Percentiles rank a stretch among this genome's conserved stretches.
These are phyloP conservation scores for Rallus crepitans DNA, from an alignment of 2,797 vertebrate genomes.

Conservation along the genomic window DNA sequence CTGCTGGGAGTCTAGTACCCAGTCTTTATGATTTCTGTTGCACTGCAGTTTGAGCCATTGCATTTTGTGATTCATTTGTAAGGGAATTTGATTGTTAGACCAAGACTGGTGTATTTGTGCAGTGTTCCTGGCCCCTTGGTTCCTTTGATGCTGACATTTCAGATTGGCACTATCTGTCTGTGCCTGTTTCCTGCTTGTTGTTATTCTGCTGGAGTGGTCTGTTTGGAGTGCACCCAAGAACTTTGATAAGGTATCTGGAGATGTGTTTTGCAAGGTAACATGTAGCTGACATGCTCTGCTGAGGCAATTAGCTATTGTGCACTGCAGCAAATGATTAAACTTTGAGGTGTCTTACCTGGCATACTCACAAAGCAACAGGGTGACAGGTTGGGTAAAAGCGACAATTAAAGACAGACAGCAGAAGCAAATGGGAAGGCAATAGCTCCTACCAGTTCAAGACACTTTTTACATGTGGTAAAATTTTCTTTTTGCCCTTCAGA, in stretches of 20 bases:
- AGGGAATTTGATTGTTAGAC: not conserved
- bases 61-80: not conserved
- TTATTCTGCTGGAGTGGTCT: not conserved
- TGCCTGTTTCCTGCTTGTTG: not conserved
- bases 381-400: not conserved
- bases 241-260: not conserved
- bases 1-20: not conserved
- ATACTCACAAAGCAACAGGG: not conserved
- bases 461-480: not conserved
- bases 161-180: not conserved
- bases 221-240: not conserved
- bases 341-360: not conserved
- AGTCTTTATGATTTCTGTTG: not conserved
- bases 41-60: not conserved
- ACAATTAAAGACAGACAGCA: not conserved
- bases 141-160: not conserved
- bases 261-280: not conserved
- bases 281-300: not conserved
- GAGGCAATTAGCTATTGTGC: not conserved
- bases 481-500: not conserved
- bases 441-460: not conserved
- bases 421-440: not conserved
- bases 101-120: not conserved
- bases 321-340: not conserved
- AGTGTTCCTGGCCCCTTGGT: rapidly evolving